phyloP scores from a whole-genome alignment of 2,797 vertebrate species.

The Sebastes aleutianus region DNA sequence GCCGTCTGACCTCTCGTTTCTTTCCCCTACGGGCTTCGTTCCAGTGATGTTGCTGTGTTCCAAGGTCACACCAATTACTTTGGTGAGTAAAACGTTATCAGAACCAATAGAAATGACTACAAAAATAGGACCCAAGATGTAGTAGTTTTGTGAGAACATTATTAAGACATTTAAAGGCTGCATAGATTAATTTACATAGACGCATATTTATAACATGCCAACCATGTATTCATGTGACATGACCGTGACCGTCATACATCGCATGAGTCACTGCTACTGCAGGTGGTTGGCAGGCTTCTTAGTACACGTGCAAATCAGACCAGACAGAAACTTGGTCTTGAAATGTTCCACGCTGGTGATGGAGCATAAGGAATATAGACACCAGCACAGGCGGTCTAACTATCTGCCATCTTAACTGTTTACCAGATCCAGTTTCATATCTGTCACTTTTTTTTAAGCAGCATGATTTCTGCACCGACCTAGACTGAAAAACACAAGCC shows the following conservation, averaged over 20 bases:
- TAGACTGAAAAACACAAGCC: slow-evolving; percentile 9
- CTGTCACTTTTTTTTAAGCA: slow-evolving; percentile 16
- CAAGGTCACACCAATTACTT: not conserved
- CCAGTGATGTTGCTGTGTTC: not conserved
- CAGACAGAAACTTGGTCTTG: slow-evolving; percentile 28
- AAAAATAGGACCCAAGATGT: not conserved
- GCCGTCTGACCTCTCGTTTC: not conserved
- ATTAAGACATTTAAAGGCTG: not conserved
- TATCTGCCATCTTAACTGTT: slow-evolving; percentile 27
- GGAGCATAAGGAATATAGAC: slow-evolving; percentile 33
- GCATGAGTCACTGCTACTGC: slow-evolving; percentile 46
- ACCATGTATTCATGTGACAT: not conserved
- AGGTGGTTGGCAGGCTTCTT: slow-evolving; percentile 44
- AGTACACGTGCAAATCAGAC: slow-evolving; percentile 9
- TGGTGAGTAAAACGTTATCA: not conserved
- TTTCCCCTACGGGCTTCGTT: not conserved
- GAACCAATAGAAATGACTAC: not conserved
- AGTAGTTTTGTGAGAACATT: not conserved
- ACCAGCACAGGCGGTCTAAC: slow-evolving; percentile 22
- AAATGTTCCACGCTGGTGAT: slow-evolving; percentile 13
- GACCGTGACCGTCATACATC: not conserved
- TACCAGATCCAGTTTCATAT: slow-evolving; percentile 15
- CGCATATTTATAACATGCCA: not conserved
- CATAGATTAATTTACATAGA: not conserved
- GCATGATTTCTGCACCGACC: slow-evolving; percentile 3